These are phyloP conservation scores for Manduca sexta DNA, from an alignment of 1,140 invertebrate genomes.

Conservation along the genomic window DNA sequence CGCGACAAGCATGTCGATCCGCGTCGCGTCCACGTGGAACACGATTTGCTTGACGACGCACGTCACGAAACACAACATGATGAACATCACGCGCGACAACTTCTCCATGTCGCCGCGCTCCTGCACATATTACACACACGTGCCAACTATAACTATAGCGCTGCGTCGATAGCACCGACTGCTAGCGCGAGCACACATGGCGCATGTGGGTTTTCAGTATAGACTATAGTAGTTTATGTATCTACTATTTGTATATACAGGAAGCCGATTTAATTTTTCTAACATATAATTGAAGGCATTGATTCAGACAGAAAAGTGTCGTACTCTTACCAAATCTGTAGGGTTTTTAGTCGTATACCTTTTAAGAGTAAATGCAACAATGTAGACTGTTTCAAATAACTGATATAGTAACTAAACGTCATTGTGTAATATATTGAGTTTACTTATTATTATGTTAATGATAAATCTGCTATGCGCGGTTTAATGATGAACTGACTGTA, in stretches of 20 bases:
- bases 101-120: conserved; percentile 40
- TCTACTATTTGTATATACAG: neutral
- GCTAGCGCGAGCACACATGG: neutral
- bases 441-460: too few species aligned
- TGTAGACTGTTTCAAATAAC: too few species aligned
- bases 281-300: too few species aligned
- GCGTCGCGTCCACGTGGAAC: conserved; percentile 32
- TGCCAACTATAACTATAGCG: neutral
- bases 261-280: too few species aligned
- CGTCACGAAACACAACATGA: conserved; percentile 53
- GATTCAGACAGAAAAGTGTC: too few species aligned
- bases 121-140: conserved; percentile 17
- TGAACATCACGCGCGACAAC: conserved; percentile 51
- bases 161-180: neutral
- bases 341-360: too few species aligned
- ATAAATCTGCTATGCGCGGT: too few species aligned
- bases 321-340: too few species aligned
- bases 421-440: too few species aligned
- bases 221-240: neutral
- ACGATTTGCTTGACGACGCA: conserved; percentile 50
- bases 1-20: conserved; percentile 30
- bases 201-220: neutral
- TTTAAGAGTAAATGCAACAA: too few species aligned
- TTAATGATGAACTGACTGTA: too few species aligned
- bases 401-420: too few species aligned